Conservation (phyloP, 1,140 invertebrate genomes). For the Drosophila kohkoa region DNA sequence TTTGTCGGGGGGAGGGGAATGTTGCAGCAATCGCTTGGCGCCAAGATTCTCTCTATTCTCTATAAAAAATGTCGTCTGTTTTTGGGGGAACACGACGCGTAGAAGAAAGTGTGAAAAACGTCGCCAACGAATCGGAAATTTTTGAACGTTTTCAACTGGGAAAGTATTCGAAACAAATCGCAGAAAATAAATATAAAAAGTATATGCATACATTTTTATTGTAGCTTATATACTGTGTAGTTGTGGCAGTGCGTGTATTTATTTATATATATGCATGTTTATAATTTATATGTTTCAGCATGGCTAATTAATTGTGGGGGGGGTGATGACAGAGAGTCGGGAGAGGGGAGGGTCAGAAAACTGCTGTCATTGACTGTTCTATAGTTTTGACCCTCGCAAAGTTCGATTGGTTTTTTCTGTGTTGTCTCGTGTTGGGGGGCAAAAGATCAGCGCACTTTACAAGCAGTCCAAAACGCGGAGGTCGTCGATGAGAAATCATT, state of each 20-base stretch:
- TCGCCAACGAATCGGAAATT: constrained; percentile 67
- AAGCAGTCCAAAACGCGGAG: constrained; percentile 50
- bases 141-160: constrained; percentile 43
- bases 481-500: constrained; percentile 22
- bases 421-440: constrained; percentile 9
- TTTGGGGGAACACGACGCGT: constrained; percentile 33
- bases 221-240: constrained; percentile 19
- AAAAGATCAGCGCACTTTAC: constrained; percentile 79
- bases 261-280: constrained; percentile 10
- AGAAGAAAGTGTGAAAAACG: constrained; percentile 69
- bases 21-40: constrained; percentile 71
- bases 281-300: constrained; percentile 76
- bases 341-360: constrained; percentile 16
- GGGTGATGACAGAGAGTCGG: constrained; percentile 5
- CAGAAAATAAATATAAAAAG: constrained; percentile 31
- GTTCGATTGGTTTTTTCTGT: constrained; percentile 55
- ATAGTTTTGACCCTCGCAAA: constrained; percentile 81
- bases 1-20: constrained; percentile 37
- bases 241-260: constrained; percentile 15
- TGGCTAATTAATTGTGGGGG: constrained; percentile 67
- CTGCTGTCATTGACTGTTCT: constrained; percentile 75
- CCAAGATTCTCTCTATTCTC: constrained; percentile 74
- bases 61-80: constrained; percentile 30
- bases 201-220: constrained; percentile 53
- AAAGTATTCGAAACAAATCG: constrained; percentile 44